Percentiles rank a stretch among this genome's conserved stretches.
Evolutionary conservation across 2,113 vertebrate genomes (phyloP).

Genomic region (Cyphomyrus discorhynchus): DNA sequence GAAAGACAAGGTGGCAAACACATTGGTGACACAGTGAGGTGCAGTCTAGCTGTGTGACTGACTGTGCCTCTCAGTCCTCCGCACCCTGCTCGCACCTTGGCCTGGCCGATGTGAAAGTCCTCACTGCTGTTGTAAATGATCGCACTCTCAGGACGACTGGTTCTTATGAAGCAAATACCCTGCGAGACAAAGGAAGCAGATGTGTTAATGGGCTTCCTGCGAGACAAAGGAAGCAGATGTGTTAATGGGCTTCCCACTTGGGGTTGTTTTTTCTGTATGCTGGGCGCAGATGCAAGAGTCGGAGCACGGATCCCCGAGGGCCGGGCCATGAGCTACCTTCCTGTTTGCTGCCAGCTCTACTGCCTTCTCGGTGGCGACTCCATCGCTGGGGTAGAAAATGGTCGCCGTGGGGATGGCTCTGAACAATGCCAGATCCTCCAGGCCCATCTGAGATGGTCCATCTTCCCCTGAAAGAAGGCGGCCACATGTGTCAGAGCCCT

Average conservation of each 20-base stretch:
- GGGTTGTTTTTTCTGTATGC: background rate
- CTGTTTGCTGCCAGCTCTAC: conserved; percentile 69
- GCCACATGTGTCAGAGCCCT: background rate
- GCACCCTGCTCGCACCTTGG: conserved; percentile 59
- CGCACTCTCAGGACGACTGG: conserved; percentile 62
- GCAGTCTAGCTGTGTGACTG: background rate
- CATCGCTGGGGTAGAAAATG: conserved; percentile 79
- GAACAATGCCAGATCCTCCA: conserved; percentile 84
- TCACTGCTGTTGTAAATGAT: conserved; percentile 68
- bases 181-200: conserved; percentile 30
- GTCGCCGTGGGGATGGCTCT: conserved; percentile 73
- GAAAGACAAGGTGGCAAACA: background rate
- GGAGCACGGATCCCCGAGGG: background rate
- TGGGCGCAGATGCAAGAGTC: background rate
- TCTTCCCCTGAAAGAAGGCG: conserved; percentile 65
- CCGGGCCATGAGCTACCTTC: conserved; percentile 47
- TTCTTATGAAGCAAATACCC: conserved; percentile 78
- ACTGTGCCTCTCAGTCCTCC: background rate
- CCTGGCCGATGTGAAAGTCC: conserved; percentile 67
- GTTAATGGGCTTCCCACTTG: background rate
- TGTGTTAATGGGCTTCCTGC: background rate
- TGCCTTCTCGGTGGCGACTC: conserved; percentile 65
- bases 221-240: background rate
- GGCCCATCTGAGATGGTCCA: conserved; percentile 78
- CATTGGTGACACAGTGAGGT: background rate